Evolutionary conservation across 1,140 invertebrate species (phyloP).

Genomic region (Gryllus bimaculatus): DNA sequence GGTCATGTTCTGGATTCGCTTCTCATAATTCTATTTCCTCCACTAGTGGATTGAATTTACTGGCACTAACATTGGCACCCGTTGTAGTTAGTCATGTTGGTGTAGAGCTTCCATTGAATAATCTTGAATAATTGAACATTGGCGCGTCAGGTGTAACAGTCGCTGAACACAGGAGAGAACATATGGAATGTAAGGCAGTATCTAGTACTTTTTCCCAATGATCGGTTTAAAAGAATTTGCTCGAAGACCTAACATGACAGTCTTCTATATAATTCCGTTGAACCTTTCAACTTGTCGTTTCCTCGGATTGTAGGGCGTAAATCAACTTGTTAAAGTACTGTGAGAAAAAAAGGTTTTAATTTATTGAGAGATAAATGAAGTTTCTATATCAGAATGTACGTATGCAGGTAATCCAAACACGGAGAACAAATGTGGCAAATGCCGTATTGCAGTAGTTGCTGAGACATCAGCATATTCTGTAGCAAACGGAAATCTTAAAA

Average conservation of each 20-base stretch:
- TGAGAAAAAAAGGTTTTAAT: conserved; percentile 7
- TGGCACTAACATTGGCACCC: not conserved
- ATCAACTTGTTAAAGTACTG: conserved; percentile 20
- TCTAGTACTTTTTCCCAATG: conserved; percentile 15
- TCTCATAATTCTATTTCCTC: conserved; percentile 18
- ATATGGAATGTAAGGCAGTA: conserved; percentile 14
- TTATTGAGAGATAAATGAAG: no score
- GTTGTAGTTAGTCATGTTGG: not conserved
- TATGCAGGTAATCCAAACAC: conserved; percentile 24
- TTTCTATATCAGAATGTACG: conserved; percentile 24
- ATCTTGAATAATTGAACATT: conserved; percentile 8
- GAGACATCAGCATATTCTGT: conserved; percentile 25
- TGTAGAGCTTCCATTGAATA: not conserved
- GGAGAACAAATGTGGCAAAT: conserved; percentile 23
- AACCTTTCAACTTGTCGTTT: conserved; percentile 21
- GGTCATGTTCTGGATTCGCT: conserved; percentile 19
- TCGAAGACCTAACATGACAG: conserved; percentile 19
- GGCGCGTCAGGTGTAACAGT: conserved; percentile 15
- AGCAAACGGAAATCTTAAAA: conserved; percentile 31
- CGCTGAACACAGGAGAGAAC: conserved; percentile 19
- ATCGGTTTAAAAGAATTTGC: not conserved
- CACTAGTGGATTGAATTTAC: conserved; percentile 15
- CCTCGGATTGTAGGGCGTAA: conserved; percentile 22
- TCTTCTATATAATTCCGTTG: conserved; percentile 26
- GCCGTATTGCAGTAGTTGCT: conserved; percentile 23